Percentiles rank a stretch among this genome's conserved stretches.
phyloP scores from a whole-genome alignment of 92 coral and sea anemone species.

The Zoanthus gigantus region DNA sequence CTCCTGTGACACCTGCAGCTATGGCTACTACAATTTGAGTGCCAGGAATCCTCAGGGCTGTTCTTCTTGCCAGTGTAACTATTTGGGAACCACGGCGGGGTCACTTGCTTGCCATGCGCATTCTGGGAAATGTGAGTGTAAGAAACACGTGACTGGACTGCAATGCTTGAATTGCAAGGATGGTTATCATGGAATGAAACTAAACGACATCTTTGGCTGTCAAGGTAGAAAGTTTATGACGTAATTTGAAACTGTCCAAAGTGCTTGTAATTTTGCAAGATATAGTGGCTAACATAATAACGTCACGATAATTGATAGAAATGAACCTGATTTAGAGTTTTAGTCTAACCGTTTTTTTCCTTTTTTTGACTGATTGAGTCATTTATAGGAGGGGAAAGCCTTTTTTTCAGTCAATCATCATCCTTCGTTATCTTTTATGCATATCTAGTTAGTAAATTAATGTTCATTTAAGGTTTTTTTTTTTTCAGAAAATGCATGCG shows the following conservation, averaged over 20 bases:
- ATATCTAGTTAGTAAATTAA: too few relatives aligned
- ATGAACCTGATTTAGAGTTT: not conserved
- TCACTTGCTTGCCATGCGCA: constrained; percentile 78
- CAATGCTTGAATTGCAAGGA: constrained; percentile 80
- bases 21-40: constrained; percentile 80
- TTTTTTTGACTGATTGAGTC: too few relatives aligned
- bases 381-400: too few relatives aligned
- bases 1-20: constrained; percentile 81
- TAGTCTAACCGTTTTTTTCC: too few relatives aligned
- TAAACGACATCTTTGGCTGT: constrained; percentile 88
- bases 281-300: not conserved
- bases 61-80: constrained; percentile 78
- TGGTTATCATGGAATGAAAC: constrained; percentile 76
- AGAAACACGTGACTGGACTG: constrained; percentile 76
- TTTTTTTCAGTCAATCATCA: too few relatives aligned
- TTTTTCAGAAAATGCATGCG: too few relatives aligned
- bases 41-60: constrained; percentile 83
- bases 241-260: not conserved
- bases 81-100: constrained; percentile 82
- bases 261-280: not conserved
- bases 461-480: too few relatives aligned
- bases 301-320: too few relatives aligned
- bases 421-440: too few relatives aligned
- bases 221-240: constrained; percentile 53
- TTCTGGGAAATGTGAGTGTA: constrained; percentile 85